Evolutionary conservation across 1,140 invertebrate genomes (phyloP).

Genomic region (Leptopilina boulardi): DNA sequence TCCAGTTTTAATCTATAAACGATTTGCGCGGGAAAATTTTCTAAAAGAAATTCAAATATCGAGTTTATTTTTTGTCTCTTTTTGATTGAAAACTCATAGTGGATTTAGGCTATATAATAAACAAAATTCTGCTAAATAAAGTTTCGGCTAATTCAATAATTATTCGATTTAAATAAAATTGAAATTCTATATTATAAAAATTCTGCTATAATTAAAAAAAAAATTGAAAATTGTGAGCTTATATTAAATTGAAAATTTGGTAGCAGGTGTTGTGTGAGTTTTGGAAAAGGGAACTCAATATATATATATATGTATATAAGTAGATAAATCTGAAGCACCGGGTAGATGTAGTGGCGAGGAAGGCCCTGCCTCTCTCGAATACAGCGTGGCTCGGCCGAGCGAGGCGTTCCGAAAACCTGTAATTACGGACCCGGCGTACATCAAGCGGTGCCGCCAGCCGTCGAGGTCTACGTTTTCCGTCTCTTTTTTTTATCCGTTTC

Average conservation of each 20-base stretch:
- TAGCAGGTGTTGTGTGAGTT: not conserved
- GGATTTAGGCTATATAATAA: no score
- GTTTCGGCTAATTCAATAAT: no score
- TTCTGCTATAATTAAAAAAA: not conserved
- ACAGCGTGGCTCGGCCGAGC: slow-evolving; percentile 56
- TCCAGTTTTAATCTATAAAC: no score
- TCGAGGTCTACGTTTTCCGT: slow-evolving; percentile 48
- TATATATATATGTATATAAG: not conserved
- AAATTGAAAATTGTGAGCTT: not conserved
- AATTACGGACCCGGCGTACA: slow-evolving; percentile 74
- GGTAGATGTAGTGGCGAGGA: slow-evolving; percentile 16
- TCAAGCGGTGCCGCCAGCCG: slow-evolving; percentile 72
- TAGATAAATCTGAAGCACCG: slow-evolving; percentile 11
- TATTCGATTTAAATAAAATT: no score
- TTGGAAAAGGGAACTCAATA: no score
- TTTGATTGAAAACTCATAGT: no score
- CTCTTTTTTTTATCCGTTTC: slow-evolving; percentile 46
- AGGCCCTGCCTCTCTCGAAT: slow-evolving; percentile 21
- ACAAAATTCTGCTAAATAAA: no score
- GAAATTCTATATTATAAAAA: no score
- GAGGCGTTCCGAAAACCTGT: slow-evolving; percentile 75
- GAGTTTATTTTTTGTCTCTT: no score
- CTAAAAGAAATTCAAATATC: no score
- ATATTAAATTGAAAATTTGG: not conserved
- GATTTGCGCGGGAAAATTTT: no score